phyloP scores from a whole-genome alignment of 2,888 invertebrate species.

The Heliconius erato region DNA sequence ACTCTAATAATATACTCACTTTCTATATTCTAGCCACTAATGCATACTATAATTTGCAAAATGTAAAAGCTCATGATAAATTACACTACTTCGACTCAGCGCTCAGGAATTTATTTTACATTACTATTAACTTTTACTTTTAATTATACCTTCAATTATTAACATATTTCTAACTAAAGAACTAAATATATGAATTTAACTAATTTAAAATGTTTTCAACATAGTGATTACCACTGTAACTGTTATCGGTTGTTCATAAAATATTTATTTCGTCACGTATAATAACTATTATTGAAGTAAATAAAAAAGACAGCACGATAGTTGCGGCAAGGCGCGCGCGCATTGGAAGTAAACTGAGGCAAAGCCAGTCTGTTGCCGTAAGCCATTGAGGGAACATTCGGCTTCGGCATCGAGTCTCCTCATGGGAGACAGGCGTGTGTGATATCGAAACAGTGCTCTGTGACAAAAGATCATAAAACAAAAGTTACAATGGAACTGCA shows the following conservation, averaged over 20 bases:
- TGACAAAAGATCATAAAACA: constrained; percentile 36
- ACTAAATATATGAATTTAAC: neutral
- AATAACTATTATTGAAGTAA: constrained; percentile 36
- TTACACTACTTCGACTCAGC: neutral
- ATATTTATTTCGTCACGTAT: constrained; percentile 48
- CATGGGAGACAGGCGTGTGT: constrained; percentile 50
- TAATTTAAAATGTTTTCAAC: neutral
- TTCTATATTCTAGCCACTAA: neutral
- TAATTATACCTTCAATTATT: neutral
- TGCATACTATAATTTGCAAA: neutral
- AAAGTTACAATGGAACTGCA: constrained; percentile 64
- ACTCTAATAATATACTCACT: neutral
- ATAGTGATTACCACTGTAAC: neutral
- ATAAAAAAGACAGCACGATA: constrained; percentile 55
- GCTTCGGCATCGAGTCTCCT: constrained; percentile 39
- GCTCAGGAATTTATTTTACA: neutral
- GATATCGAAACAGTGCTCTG: constrained; percentile 49
- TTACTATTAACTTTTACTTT: neutral
- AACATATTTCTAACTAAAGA: neutral
- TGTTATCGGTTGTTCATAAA: constrained; percentile 31
- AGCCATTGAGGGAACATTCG: constrained; percentile 52
- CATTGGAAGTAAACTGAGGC: constrained; percentile 47
- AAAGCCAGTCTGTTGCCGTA: constrained; percentile 58
- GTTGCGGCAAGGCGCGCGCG: constrained; percentile 56
- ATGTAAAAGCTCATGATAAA: neutral